These are phyloP conservation scores for Rhinichthys klamathensis DNA, from an alignment of 2,113 vertebrate species.

Conservation along the genomic window DNA sequence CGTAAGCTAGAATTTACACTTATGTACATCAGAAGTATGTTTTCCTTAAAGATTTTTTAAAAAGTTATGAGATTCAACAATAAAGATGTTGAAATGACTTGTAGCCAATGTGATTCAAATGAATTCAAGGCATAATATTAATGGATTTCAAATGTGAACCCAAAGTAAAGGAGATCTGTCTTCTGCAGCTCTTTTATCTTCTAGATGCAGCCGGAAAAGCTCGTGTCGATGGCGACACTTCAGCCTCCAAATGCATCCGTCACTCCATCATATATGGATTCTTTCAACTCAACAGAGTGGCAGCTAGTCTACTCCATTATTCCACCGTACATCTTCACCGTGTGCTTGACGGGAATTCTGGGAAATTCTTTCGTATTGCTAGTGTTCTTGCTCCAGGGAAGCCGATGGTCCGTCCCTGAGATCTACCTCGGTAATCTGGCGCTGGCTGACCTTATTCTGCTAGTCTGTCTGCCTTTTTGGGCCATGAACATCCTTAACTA, in stretches of 20 bases:
- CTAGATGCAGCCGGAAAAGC: constrained; percentile 51
- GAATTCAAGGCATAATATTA: too few species aligned
- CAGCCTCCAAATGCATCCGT: constrained; percentile 59
- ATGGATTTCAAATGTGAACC: too few species aligned
- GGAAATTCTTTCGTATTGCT: constrained; percentile 87
- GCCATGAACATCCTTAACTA: constrained; percentile 79
- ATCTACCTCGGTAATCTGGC: constrained; percentile 91
- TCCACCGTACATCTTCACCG: constrained; percentile 83
- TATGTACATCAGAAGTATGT: too few species aligned
- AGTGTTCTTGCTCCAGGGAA: constrained; percentile 81
- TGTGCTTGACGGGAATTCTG: constrained; percentile 77
- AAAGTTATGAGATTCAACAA: too few species aligned
- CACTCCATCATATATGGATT: background rate
- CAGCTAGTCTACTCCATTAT: constrained; percentile 68
- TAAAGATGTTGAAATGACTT: too few species aligned
- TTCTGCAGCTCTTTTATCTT: background rate
- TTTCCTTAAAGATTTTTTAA: too few species aligned
- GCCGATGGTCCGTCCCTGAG: constrained; percentile 83
- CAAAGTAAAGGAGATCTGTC: background rate
- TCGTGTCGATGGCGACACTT: background rate
- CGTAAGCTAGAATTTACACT: background rate
- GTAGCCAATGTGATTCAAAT: too few species aligned
- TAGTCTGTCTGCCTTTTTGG: constrained; percentile 89
- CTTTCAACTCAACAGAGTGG: constrained; percentile 63
- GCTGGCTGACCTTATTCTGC: constrained; percentile 82